Base-by-base conservation (phyloP, 2,797 vertebrate species). In the Tolypeutes matacus region DNA sequence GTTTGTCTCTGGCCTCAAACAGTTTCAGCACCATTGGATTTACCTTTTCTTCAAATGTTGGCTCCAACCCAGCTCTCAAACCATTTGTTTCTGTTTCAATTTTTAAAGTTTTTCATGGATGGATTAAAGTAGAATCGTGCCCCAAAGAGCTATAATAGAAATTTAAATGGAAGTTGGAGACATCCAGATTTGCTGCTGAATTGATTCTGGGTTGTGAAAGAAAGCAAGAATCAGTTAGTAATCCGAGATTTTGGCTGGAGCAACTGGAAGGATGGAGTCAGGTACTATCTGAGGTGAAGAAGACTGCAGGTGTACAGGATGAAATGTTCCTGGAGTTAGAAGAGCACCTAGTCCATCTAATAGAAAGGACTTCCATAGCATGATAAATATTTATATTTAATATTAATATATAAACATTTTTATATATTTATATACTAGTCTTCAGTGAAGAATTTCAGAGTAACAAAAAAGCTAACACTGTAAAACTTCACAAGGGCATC, bases 361-460 rank as follows among this genome's bases (percentile, higher is more conserved):
- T 51, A 29, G 2, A 60, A 51, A 86, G 31, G 13, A 83, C 49
- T 91, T 75, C 36, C 36, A 36, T n/a, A 23, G 75, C 89, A 56
- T 31, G 11, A 81, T 46, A 46, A 46, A 46, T 46, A 46, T 46
- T 46, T 46, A 46, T 46, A 46, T 46, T 46, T 46, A 46, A 46
- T 46, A 46, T 46, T 46, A 46, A 46, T 46, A 9, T 46, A 46
- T 46, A 46, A 46, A 46, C 46, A 46, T 9, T 46, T 46, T 46
- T 46, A 94, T 92, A 86, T 1, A 29, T 21, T n/a, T 51, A 34
- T 46, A 14, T 53, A 7, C 60, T 82, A 82, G 27, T 73, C 25
- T 67, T 53, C 29, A 49, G 56, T 39, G 56, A 94, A 94, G 14
- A 70, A 76, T 86, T 93, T 90, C 78, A 85, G 69, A 87, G 65